phyloP scores from a whole-genome alignment of 2,797 vertebrate genomes.

The Anniella stebbinsi region DNA sequence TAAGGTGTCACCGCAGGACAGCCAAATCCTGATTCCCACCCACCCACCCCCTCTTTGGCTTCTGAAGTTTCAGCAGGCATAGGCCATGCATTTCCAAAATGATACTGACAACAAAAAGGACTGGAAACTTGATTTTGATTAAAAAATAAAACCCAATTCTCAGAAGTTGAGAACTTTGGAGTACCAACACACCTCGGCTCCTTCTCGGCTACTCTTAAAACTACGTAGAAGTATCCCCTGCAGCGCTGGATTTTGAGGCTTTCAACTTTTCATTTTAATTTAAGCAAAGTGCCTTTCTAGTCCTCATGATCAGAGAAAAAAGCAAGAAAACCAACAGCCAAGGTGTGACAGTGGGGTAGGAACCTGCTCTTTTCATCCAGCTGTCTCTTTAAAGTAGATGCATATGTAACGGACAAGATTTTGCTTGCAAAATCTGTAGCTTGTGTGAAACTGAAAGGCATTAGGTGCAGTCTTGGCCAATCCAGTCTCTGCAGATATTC shows the following conservation, averaged over 20 bases:
- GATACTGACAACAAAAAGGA: neutral
- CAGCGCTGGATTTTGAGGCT: too few relatives aligned
- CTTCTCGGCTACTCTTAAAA: neutral
- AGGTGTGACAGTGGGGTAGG: neutral
- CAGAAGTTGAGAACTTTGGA: neutral
- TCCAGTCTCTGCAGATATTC: too few relatives aligned
- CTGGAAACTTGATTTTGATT: neutral
- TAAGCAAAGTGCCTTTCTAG: neutral
- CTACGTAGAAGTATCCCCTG: neutral
- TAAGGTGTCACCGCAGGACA: neutral
- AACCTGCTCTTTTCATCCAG: neutral
- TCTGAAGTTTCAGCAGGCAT: too few relatives aligned
- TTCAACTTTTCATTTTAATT: neutral
- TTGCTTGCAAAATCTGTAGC: neutral
- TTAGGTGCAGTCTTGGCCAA: too few relatives aligned
- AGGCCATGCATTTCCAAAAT: neutral
- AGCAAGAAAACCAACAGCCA: neutral
- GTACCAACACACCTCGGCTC: neutral
- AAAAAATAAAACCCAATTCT: neutral
- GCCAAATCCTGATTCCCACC: too few relatives aligned
- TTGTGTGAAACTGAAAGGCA: too few relatives aligned
- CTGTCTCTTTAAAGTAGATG: neutral
- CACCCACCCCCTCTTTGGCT: neutral
- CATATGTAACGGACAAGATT: neutral
- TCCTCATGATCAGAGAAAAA: neutral